Evolutionary conservation across 2,888 invertebrate species (phyloP).

Genomic region (Leptinotarsa juncta): DNA sequence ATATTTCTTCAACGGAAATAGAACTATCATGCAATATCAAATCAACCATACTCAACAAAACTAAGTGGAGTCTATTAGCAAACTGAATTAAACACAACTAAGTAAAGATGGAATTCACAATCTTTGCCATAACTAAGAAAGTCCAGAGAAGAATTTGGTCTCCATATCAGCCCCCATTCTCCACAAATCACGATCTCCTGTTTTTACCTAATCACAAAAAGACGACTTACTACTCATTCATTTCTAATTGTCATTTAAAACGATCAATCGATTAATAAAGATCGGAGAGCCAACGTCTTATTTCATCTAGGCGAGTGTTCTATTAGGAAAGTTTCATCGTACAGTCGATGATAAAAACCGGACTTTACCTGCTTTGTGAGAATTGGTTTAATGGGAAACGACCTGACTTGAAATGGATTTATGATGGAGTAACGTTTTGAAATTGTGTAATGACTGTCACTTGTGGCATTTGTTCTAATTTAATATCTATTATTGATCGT

Average conservation of each 20-base stretch:
- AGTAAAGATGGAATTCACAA: no score
- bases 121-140: no score
- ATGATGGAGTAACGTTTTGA: constrained; percentile 36
- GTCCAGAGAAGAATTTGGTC: no score
- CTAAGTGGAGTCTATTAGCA: no score
- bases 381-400: constrained; percentile 44
- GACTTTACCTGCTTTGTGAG: constrained; percentile 41
- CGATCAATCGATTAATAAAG: constrained; percentile 55
- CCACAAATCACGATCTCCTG: neutral
- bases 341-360: constrained; percentile 39
- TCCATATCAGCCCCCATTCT: neutral
- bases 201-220: constrained; percentile 26
- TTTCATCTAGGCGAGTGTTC: constrained; percentile 39
- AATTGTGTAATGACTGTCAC: constrained; percentile 42
- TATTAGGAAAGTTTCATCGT: constrained; percentile 29
- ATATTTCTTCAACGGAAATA: no score
- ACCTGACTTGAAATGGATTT: constrained; percentile 37
- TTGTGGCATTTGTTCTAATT: constrained; percentile 45
- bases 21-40: no score
- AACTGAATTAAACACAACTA: no score
- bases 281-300: constrained; percentile 50
- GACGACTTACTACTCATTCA: constrained; percentile 50
- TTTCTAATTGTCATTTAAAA: constrained; percentile 55
- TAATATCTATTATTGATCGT: constrained; percentile 42
- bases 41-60: no score